A percentile compares a stretch with the other conserved stretches of the same genome.
These are phyloP conservation scores for Heliconius sara DNA, from an alignment of 2,888 invertebrate species.

Conservation along the genomic window DNA sequence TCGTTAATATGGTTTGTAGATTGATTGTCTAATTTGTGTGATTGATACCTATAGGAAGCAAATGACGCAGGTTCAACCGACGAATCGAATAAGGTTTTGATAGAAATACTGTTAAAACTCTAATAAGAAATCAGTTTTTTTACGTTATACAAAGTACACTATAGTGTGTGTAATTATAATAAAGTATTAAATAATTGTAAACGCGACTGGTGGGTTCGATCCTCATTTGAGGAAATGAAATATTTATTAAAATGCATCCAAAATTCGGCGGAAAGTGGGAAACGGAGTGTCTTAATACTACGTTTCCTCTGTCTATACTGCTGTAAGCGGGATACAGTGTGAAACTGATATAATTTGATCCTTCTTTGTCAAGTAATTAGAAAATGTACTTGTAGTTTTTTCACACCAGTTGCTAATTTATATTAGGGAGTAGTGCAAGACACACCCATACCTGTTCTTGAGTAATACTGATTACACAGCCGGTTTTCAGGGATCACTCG, in stretches of 20 bases:
- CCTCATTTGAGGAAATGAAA: no score
- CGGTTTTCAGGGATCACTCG: conserved; percentile 41
- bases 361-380: not conserved
- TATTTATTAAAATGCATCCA: no score
- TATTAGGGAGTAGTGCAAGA: conserved; percentile 35
- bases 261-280: no score
- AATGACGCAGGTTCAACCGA: not conserved
- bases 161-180: not conserved
- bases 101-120: no score
- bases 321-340: no score
- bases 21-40: not conserved
- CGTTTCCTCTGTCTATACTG: no score
- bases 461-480: conserved; percentile 36
- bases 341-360: not conserved
- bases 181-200: not conserved
- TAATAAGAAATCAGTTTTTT: no score
- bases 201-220: no score
- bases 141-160: no score
- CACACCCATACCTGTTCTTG: conserved; percentile 34
- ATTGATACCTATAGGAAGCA: not conserved
- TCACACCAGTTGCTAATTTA: conserved; percentile 24
- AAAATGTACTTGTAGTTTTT: not conserved
- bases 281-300: no score
- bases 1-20: not conserved
- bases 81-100: not conserved